Evolutionary conservation across 2,888 invertebrate genomes (phyloP).

Genomic region (Germaria angustata): DNA sequence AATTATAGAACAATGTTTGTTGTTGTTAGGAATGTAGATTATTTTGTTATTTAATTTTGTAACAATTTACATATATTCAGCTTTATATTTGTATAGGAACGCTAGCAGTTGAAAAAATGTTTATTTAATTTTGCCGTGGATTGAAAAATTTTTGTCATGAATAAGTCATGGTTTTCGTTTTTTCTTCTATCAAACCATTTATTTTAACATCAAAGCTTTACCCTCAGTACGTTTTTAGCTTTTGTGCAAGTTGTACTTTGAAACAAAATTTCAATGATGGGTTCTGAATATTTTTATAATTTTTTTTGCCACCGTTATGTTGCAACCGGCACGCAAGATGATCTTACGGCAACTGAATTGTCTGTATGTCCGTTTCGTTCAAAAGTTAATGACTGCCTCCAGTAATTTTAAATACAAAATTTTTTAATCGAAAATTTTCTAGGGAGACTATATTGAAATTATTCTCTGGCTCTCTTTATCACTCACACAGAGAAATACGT

Average conservation of each 20-base stretch:
- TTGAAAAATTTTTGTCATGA: neutral
- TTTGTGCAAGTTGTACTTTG: neutral
- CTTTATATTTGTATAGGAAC: slow-evolving; percentile 38
- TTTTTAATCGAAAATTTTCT: slow-evolving; percentile 15
- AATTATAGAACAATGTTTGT: slow-evolving; percentile 20
- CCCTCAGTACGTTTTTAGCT: slow-evolving; percentile 3
- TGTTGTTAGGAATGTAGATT: slow-evolving; percentile 57
- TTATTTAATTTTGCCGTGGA: neutral
- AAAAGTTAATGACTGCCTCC: slow-evolving; percentile 56
- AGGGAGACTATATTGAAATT: neutral
- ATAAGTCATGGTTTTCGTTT: slow-evolving; percentile 5
- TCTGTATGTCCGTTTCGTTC: slow-evolving; percentile 38
- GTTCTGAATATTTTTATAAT: neutral
- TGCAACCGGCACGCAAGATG: slow-evolving; percentile 66
- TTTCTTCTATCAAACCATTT: neutral
- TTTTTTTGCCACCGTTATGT: neutral
- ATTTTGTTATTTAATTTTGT: neutral
- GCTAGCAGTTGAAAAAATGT: slow-evolving; percentile 7
- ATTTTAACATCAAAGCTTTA: neutral
- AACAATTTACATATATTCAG: slow-evolving; percentile 7
- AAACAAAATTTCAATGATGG: neutral
- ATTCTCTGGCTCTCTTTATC: neutral
- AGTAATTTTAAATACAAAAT: slow-evolving; percentile 45
- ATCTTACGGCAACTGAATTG: slow-evolving; percentile 67
- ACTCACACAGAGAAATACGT: neutral